Conservation (phyloP, 2,113 vertebrate genomes). For the Grus americana region DNA sequence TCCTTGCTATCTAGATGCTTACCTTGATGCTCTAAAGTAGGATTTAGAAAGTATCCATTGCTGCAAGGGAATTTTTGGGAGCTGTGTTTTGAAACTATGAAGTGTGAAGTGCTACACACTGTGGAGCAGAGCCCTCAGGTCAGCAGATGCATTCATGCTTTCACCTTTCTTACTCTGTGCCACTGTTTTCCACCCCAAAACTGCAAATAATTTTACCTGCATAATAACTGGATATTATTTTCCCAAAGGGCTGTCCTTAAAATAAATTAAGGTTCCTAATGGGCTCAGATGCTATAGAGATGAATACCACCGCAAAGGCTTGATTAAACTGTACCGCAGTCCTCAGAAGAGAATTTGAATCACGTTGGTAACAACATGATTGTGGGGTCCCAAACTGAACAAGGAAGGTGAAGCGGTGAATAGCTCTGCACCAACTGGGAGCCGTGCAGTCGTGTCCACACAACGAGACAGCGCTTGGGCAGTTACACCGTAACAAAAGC, state of each 20-base stretch:
- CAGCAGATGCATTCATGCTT: neutral
- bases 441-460: accelerated
- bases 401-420: accelerated
- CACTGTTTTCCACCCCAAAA: neutral
- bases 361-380: accelerated
- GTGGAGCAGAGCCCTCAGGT: neutral
- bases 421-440: accelerated
- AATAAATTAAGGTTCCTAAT: neutral
- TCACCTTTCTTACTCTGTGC: neutral
- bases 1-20: neutral
- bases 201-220: neutral
- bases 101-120: accelerated
- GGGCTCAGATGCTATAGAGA: neutral
- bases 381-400: accelerated
- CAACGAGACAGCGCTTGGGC: accelerated
- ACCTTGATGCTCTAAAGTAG: neutral
- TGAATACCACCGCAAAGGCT: neutral
- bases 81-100: neutral
- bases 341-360: neutral
- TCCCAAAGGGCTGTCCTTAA: neutral
- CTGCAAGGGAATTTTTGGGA: neutral
- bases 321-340: neutral
- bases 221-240: neutral
- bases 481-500: accelerated
- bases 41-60: neutral